phyloP scores from a whole-genome alignment of 2,797 vertebrate genomes.

The Eidolon dupreanum region DNA sequence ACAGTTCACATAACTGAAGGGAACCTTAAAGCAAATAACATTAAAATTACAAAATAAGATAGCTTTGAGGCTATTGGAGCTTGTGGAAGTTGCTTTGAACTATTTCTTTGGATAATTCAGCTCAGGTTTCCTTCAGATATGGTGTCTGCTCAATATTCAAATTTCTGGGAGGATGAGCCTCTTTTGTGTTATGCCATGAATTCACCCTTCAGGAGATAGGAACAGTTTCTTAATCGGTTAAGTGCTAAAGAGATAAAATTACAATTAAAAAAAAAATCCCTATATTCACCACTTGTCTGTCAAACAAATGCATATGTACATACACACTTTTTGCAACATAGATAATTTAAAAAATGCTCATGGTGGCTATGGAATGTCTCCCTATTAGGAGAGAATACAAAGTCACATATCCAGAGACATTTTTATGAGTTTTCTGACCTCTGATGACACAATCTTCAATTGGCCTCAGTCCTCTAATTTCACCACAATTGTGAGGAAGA shows the following conservation, averaged over 20 bases:
- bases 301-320: background rate
- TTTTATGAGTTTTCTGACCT: background rate
- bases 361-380: background rate
- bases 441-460: background rate
- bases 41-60: background rate
- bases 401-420: background rate
- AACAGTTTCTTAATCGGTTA: background rate
- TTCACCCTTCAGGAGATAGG: background rate
- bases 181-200: background rate
- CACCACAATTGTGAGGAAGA: background rate
- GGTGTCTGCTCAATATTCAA: background rate
- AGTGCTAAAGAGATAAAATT: background rate
- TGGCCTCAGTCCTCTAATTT: background rate
- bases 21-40: background rate
- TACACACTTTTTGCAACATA: background rate
- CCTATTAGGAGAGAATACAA: background rate
- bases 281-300: background rate
- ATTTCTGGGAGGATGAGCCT: background rate
- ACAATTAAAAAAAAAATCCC: background rate
- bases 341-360: background rate
- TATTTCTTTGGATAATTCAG: background rate
- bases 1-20: background rate
- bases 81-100: background rate
- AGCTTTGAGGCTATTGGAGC: background rate
- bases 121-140: background rate